Percentiles rank a stretch among this genome's conserved stretches.
These are phyloP conservation scores for Gymnogyps californianus DNA, from an alignment of 2,113 vertebrate species.

Conservation along the genomic window DNA sequence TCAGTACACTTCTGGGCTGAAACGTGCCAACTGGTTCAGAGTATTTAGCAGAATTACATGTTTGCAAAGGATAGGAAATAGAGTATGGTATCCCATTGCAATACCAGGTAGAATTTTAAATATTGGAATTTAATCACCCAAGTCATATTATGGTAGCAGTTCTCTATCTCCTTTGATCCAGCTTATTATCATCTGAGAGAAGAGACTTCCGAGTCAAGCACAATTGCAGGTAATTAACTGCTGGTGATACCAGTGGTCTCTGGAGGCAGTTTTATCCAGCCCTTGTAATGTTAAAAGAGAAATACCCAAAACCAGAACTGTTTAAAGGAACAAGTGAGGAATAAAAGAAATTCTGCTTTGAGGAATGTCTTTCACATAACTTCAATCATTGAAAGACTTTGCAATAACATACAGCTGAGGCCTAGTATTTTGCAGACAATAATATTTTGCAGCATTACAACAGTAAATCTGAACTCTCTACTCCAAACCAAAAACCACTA, in stretches of 20 bases:
- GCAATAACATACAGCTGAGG: not conserved
- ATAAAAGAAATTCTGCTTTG: not conserved
- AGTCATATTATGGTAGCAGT: not conserved
- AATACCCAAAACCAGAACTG: not conserved
- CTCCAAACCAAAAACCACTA: not conserved
- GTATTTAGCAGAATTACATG: not conserved
- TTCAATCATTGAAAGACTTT: not conserved
- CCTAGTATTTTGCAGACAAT: not conserved
- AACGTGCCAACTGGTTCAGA: not conserved
- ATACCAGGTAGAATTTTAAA: not conserved
- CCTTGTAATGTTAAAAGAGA: not conserved
- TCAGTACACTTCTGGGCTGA: not conserved
- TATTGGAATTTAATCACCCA: conserved; percentile 38
- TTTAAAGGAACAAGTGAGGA: not conserved
- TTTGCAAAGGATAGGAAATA: not conserved
- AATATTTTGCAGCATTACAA: not conserved
- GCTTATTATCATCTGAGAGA: conserved; percentile 19
- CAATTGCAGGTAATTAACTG: conserved; percentile 31
- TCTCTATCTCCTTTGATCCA: conserved; percentile 25
- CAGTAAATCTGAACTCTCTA: not conserved
- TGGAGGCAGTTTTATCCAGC: not conserved
- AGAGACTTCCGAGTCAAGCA: not conserved
- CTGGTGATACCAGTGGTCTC: conserved; percentile 19
- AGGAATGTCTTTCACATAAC: not conserved
- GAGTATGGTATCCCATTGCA: not conserved